phyloP scores from a whole-genome alignment of 2,888 invertebrate genomes.

The Polylopha cassiicola region DNA sequence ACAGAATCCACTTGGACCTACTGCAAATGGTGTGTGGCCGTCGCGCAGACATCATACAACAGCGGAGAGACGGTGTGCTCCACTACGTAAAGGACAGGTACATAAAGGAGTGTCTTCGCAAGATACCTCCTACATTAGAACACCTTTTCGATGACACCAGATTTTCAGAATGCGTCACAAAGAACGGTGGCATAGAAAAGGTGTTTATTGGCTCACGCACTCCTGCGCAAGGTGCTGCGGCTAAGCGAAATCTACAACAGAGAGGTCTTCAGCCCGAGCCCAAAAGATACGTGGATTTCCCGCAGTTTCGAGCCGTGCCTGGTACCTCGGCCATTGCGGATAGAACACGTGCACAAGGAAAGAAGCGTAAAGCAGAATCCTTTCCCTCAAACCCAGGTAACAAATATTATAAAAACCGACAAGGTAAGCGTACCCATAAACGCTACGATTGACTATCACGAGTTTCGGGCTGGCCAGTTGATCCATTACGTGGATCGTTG shows the following conservation, averaged over 20 bases:
- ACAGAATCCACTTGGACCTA: too few species aligned
- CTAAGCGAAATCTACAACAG: neutral
- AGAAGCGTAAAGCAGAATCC: neutral
- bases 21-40: too few species aligned
- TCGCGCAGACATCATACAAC: neutral
- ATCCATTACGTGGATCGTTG: neutral
- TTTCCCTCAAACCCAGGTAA: neutral
- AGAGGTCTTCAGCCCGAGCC: neutral
- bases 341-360: neutral
- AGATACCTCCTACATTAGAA: too few species aligned
- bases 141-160: neutral
- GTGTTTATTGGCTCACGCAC: neutral
- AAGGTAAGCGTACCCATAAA: neutral
- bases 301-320: neutral
- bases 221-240: neutral
- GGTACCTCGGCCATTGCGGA: neutral
- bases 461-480: too few species aligned
- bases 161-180: neutral
- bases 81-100: neutral
- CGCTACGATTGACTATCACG: slow-evolving; percentile 1
- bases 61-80: neutral
- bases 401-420: neutral
- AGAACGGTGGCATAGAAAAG: neutral
- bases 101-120: neutral
- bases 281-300: neutral